These are phyloP conservation scores for Ciconia stormi DNA, from an alignment of 2,113 vertebrate species.

Conservation along the genomic window DNA sequence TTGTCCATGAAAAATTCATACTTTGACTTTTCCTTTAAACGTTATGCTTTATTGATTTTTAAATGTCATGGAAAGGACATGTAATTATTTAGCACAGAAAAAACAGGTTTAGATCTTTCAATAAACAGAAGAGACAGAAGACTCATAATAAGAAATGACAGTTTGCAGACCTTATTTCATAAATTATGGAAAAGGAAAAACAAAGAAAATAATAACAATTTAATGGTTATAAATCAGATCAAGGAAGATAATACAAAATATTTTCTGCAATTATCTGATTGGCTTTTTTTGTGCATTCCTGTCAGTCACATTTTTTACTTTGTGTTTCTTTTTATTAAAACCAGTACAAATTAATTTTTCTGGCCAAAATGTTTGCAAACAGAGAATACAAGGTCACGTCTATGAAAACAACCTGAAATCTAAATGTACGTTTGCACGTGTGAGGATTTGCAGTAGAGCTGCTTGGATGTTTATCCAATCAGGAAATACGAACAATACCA, in stretches of 20 bases:
- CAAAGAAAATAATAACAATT: background rate
- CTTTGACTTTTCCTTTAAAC: conserved; percentile 23
- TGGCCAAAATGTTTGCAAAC: background rate
- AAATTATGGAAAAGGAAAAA: background rate
- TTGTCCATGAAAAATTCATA: conserved; percentile 12
- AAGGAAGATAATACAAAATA: background rate
- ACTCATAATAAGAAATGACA: background rate
- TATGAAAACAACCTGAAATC: background rate
- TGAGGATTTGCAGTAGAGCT: background rate
- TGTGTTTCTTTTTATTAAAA: background rate
- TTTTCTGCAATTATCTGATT: background rate
- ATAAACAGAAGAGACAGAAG: background rate
- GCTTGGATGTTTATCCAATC: background rate
- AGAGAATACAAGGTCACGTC: background rate
- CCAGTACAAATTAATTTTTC: background rate
- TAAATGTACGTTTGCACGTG: background rate
- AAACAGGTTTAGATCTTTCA: background rate
- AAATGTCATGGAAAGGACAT: background rate
- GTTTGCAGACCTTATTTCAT: background rate
- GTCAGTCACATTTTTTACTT: background rate
- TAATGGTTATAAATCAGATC: background rate
- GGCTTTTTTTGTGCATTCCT: background rate
- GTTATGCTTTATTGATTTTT: conserved; percentile 29
- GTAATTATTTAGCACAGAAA: conserved; percentile 15
- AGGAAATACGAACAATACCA: background rate